These are phyloP conservation scores for Neelides folsomi DNA, from an alignment of 2,888 invertebrate genomes.

Conservation along the genomic window DNA sequence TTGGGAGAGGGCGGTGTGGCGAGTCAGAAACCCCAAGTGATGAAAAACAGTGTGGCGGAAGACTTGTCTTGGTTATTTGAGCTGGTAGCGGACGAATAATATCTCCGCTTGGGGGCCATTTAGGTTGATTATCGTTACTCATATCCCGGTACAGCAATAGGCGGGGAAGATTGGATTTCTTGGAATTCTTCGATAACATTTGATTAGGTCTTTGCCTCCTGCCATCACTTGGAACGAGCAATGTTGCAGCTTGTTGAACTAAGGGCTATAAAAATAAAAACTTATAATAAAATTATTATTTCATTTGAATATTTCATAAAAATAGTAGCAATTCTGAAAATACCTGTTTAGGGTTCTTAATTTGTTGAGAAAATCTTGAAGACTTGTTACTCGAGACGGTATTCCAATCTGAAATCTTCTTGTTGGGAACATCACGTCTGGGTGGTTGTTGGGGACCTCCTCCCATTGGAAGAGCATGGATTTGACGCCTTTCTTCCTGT, in stretches of 20 bases:
- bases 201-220: too few relatives aligned
- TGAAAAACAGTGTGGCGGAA: too few relatives aligned
- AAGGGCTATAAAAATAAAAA: too few relatives aligned
- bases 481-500: slow-evolving; percentile 36
- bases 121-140: not conserved
- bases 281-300: too few relatives aligned
- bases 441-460: slow-evolving; percentile 4
- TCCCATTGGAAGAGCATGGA: slow-evolving; percentile 18
- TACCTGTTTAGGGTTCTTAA: slow-evolving; percentile 17
- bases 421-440: slow-evolving; percentile 4
- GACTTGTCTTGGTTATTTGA: not conserved
- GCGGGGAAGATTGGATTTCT: too few relatives aligned
- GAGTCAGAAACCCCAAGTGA: too few relatives aligned
- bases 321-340: too few relatives aligned
- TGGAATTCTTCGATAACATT: too few relatives aligned
- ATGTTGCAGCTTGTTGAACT: too few relatives aligned
- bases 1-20: slow-evolving; percentile 1
- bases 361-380: slow-evolving; percentile 19
- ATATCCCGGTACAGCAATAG: not conserved
- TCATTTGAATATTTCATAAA: too few relatives aligned
- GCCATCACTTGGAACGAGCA: too few relatives aligned
- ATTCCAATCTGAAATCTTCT: slow-evolving; percentile 37
- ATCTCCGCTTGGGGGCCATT: slow-evolving; percentile 5
- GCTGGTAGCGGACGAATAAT: slow-evolving; percentile 3
- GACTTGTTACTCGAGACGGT: slow-evolving; percentile 34